Percentiles rank a stretch among this genome's conserved stretches.
Conservation (phyloP, 2,113 vertebrate genomes). For the Alosa alosa region DNA sequence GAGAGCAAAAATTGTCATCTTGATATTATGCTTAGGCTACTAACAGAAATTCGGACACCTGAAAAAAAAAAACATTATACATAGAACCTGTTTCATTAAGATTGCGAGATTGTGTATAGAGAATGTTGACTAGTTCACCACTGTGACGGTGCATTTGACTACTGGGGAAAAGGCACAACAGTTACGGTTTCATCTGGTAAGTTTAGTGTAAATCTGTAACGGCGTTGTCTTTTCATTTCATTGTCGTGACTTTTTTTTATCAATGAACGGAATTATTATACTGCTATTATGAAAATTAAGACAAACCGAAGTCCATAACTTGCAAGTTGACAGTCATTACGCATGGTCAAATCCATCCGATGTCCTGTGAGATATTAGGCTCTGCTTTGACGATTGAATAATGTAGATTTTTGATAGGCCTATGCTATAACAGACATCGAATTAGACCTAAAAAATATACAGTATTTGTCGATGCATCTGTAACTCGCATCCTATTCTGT, state of each 20-base stretch:
- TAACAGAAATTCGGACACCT: neutral
- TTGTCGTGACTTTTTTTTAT: neutral
- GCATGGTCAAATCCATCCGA: too few relatives aligned
- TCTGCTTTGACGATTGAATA: too few relatives aligned
- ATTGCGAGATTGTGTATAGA: neutral
- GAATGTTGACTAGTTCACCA: neutral
- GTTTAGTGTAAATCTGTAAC: neutral
- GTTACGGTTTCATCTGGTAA: slow-evolving; percentile 29
- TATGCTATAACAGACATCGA: too few relatives aligned
- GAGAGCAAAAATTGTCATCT: neutral
- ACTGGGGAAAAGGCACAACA: slow-evolving; percentile 33
- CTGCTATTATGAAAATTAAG: neutral
- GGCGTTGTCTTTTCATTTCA: neutral
- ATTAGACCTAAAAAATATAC: too few relatives aligned
- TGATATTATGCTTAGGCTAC: neutral
- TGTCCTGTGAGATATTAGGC: too few relatives aligned
- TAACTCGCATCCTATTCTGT: too few relatives aligned
- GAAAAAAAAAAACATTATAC: neutral
- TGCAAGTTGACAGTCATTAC: neutral
- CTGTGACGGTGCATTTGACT: slow-evolving; percentile 1
- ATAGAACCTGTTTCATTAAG: neutral
- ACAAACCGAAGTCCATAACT: neutral
- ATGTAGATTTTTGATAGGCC: too few relatives aligned
- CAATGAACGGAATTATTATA: neutral
- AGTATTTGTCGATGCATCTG: too few relatives aligned